phyloP scores from a whole-genome alignment of 2,888 invertebrate genomes.

The Aspidapion aeneum region DNA sequence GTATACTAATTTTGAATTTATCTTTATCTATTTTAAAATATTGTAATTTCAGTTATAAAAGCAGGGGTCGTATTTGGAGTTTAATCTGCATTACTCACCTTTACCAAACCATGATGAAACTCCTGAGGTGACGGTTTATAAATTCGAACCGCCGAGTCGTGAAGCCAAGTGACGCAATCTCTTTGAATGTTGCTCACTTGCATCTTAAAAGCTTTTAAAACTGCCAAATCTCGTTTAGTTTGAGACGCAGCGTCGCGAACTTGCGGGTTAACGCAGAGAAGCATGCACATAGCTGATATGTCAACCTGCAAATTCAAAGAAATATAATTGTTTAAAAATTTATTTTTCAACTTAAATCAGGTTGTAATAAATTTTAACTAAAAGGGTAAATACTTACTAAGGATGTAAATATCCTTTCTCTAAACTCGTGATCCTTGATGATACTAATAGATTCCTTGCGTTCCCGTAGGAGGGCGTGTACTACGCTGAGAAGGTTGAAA shows the following conservation, averaged over 20 bases:
- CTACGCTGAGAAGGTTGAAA: slow-evolving; percentile 75
- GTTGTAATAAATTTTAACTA: background rate
- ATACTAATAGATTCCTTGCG: slow-evolving; percentile 59
- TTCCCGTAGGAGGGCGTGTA: slow-evolving; percentile 69
- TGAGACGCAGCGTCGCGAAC: slow-evolving; percentile 64
- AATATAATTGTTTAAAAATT: background rate
- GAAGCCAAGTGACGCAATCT: slow-evolving; percentile 86
- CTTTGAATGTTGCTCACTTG: slow-evolving; percentile 66
- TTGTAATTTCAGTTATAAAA: no score
- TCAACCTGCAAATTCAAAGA: slow-evolving; percentile 55
- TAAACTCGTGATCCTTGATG: slow-evolving; percentile 62
- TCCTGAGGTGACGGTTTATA: slow-evolving; percentile 67
- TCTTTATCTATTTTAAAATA: no score
- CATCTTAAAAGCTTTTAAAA: slow-evolving; percentile 49
- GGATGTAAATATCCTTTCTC: slow-evolving; percentile 80
- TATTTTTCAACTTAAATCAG: background rate
- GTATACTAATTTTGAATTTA: no score
- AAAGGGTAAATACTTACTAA: slow-evolving; percentile 46
- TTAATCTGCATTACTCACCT: no score
- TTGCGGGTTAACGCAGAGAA: slow-evolving; percentile 71
- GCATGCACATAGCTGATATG: slow-evolving; percentile 79
- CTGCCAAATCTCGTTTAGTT: slow-evolving; percentile 50
- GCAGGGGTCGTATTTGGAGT: no score
- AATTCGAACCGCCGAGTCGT: slow-evolving; percentile 71
- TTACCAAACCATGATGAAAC: slow-evolving; percentile 73